Evolutionary conservation across 2,797 vertebrate genomes (phyloP).

Genomic region (Cyprinodon diabolis): DNA sequence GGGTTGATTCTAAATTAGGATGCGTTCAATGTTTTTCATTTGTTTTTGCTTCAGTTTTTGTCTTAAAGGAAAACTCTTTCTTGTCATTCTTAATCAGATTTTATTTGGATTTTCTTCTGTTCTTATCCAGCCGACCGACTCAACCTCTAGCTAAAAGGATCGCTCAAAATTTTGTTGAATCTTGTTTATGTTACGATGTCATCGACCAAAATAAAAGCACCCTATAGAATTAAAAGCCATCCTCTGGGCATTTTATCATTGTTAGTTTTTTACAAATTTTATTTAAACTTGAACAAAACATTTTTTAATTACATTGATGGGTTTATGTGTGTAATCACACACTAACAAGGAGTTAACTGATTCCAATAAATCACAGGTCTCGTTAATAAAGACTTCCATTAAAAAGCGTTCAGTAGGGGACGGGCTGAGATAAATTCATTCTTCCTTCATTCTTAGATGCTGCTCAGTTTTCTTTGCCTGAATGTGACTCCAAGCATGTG

Average conservation of each 20-base stretch:
- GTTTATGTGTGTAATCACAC: not conserved
- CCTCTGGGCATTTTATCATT: too few species aligned
- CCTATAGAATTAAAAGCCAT: not conserved
- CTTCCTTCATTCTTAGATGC: constrained; percentile 9
- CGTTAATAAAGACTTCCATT: not conserved
- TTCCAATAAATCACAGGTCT: not conserved
- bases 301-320: too few species aligned
- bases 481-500: constrained; percentile 42
- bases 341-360: not conserved
- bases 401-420: not conserved
- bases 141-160: not conserved
- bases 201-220: not conserved
- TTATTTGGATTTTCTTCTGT: not conserved
- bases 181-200: not conserved
- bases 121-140: too few species aligned
- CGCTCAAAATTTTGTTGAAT: too few species aligned
- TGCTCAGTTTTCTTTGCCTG: constrained; percentile 15
- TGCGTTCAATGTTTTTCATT: too few species aligned
- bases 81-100: too few species aligned
- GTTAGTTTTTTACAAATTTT: not conserved
- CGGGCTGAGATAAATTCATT: not conserved
- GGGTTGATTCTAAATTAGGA: too few species aligned
- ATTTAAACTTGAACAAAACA: too few species aligned
- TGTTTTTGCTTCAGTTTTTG: too few species aligned
- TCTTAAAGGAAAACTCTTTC: too few species aligned